Evolutionary conservation across 2,113 vertebrate genomes (phyloP).

Genomic region (Tyrannus savana): DNA sequence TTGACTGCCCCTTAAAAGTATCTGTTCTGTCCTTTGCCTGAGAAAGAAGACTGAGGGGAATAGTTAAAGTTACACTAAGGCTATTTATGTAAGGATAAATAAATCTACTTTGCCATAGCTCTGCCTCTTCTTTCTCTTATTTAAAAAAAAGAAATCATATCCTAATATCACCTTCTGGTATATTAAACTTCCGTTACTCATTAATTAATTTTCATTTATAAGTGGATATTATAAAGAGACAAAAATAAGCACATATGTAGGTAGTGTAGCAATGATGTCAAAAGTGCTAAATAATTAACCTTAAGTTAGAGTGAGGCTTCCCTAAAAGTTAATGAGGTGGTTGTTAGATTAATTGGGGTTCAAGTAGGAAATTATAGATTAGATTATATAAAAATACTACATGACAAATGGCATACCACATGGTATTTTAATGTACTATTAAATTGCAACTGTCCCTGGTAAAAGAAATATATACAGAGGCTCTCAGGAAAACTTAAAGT

Average conservation of each 20-base stretch:
- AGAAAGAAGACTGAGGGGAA: neutral
- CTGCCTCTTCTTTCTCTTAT: neutral
- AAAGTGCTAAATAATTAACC: constrained; percentile 84
- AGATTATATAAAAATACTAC: constrained; percentile 81
- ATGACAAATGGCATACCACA: constrained; percentile 87
- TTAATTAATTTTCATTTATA: constrained; percentile 1
- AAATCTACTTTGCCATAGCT: neutral
- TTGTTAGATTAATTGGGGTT: constrained; percentile 87
- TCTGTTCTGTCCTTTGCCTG: neutral
- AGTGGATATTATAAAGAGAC: neutral
- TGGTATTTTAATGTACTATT: constrained; percentile 90
- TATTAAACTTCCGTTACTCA: neutral
- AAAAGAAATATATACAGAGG: constrained; percentile 84
- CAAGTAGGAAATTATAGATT: constrained; percentile 71
- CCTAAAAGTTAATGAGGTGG: constrained; percentile 87
- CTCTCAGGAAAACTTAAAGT: constrained; percentile 76
- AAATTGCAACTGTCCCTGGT: constrained; percentile 83
- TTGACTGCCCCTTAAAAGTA: neutral
- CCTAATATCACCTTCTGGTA: neutral
- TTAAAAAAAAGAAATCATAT: neutral
- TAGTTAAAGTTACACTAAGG: neutral
- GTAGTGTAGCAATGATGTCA: neutral
- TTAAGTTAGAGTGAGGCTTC: constrained; percentile 76
- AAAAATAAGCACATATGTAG: constrained; percentile 7
- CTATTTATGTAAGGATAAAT: neutral